These are phyloP conservation scores for Pygoscelis adeliae DNA, from an alignment of 2,113 vertebrate genomes.

Conservation along the genomic window DNA sequence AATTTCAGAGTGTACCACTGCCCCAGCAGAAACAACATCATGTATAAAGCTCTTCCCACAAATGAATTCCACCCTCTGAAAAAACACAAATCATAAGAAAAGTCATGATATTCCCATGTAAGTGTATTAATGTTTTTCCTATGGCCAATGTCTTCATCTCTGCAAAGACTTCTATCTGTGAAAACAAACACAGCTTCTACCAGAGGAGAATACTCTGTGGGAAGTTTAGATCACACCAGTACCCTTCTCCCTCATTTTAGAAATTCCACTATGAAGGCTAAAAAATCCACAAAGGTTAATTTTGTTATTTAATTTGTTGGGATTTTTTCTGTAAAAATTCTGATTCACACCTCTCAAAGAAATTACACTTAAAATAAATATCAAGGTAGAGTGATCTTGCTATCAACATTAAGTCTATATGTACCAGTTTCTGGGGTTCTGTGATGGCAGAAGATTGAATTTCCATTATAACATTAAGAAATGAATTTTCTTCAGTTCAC, in stretches of 20 bases:
- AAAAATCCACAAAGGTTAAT: neutral
- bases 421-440: neutral
- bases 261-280: neutral
- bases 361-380: neutral
- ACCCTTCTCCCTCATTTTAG: neutral
- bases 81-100: neutral
- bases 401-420: neutral
- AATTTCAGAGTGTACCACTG: neutral
- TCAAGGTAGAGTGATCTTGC: fast-evolving
- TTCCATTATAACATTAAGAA: neutral
- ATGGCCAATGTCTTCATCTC: neutral
- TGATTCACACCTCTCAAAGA: neutral
- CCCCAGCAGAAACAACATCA: neutral
- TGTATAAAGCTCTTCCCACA: neutral
- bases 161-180: neutral
- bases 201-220: neutral
- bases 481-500: neutral
- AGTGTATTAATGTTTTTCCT: neutral
- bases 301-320: neutral
- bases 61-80: neutral
- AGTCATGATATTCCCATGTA: neutral
- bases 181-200: neutral
- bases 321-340: neutral
- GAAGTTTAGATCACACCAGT: neutral
- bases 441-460: neutral